phyloP scores from a whole-genome alignment of 2,888 invertebrate genomes.

The Luperina nickerlii region DNA sequence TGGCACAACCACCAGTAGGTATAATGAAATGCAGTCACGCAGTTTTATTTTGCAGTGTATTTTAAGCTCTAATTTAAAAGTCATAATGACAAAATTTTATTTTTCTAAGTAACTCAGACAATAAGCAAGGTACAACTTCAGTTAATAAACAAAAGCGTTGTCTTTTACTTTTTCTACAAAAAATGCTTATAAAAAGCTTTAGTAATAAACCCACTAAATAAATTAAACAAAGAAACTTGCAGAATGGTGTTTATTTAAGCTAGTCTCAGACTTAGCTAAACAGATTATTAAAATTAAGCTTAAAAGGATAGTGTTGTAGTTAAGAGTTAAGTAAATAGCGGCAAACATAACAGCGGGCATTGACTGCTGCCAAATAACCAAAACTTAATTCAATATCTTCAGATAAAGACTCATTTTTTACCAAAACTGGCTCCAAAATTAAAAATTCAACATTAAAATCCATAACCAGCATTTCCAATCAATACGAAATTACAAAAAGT shows the following conservation, averaged over 20 bases:
- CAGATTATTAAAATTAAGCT: slow-evolving; percentile 31
- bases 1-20: not conserved
- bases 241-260: slow-evolving; percentile 13
- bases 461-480: slow-evolving; percentile 37
- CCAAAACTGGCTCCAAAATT: not conserved
- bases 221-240: not conserved
- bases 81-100: not conserved
- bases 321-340: slow-evolving; percentile 25
- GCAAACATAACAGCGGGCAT: not conserved
- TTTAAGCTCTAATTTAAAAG: not conserved
- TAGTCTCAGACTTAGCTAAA: not conserved
- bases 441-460: not conserved
- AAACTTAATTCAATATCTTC: not conserved
- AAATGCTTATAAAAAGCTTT: not conserved
- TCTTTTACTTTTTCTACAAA: not conserved
- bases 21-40: not conserved
- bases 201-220: not conserved
- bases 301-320: slow-evolving; percentile 42
- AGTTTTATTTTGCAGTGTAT: not conserved
- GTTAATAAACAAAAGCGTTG: not conserved
- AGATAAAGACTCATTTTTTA: not conserved
- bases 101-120: not conserved
- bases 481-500: slow-evolving; percentile 32
- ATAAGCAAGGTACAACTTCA: not conserved
- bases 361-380: not conserved